These are phyloP conservation scores for Eudyptes chrysolophus DNA, from an alignment of 2,113 vertebrate genomes.

Conservation along the genomic window DNA sequence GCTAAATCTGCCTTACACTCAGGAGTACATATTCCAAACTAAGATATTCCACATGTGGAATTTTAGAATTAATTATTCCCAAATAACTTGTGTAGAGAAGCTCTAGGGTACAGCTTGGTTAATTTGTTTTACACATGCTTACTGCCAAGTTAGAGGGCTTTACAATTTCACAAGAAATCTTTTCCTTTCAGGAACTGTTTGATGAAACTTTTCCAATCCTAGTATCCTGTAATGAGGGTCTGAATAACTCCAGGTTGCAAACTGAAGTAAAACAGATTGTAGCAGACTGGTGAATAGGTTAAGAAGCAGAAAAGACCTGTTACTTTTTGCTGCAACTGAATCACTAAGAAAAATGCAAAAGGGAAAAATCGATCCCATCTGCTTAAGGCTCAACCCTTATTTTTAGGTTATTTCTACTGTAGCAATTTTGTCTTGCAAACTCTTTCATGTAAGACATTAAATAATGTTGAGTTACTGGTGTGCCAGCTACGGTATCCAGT, in stretches of 20 bases:
- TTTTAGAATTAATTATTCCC: neutral
- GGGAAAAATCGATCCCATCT: neutral
- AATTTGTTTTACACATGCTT: neutral
- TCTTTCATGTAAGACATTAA: slow-evolving; percentile 45
- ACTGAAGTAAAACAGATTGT: neutral
- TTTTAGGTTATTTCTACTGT: slow-evolving; percentile 66
- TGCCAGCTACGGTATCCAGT: slow-evolving; percentile 65
- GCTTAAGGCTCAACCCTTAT: slow-evolving; percentile 24
- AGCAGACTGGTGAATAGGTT: neutral
- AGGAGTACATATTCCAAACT: neutral
- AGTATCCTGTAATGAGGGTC: neutral
- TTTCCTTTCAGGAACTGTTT: neutral
- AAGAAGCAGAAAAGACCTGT: neutral
- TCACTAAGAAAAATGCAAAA: neutral
- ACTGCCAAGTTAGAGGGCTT: neutral
- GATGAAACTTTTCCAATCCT: neutral
- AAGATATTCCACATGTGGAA: neutral
- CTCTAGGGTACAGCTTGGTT: neutral
- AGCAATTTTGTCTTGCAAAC: slow-evolving; percentile 65
- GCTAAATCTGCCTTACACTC: neutral
- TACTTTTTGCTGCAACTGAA: neutral
- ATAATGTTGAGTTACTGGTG: slow-evolving; percentile 54
- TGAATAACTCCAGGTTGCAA: neutral
- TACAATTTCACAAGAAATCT: neutral
- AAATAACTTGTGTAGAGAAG: neutral